Percentiles rank a stretch among this genome's conserved stretches.
Evolutionary conservation across 2,797 vertebrate species (phyloP).

Genomic region (Graptemys geographica): DNA sequence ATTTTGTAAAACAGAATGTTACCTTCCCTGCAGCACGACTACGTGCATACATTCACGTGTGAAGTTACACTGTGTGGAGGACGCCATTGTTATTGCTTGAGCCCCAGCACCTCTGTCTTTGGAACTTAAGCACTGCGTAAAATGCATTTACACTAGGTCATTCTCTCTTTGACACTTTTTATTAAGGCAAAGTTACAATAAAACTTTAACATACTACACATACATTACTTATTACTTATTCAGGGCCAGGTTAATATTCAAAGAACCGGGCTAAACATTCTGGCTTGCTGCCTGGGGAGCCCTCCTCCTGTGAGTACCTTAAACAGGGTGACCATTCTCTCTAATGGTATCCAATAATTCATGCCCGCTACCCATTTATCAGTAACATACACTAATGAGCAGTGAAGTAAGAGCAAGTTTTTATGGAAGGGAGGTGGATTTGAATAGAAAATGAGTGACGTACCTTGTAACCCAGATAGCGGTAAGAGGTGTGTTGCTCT

Average conservation of each 20-base stretch:
- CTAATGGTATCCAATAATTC: neutral
- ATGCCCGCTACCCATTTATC: neutral
- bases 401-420: constrained; percentile 12
- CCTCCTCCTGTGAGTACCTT: neutral
- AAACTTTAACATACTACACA: neutral
- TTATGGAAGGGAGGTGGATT: constrained; percentile 55
- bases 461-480: neutral
- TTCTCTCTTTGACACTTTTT: neutral
- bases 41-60: neutral
- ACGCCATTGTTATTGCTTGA: neutral
- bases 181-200: neutral
- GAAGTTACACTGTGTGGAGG: neutral
- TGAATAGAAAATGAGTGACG: constrained; percentile 73
- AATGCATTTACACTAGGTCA: neutral
- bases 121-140: neutral
- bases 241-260: neutral
- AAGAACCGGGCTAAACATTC: neutral
- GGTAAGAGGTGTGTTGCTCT: constrained; percentile 47
- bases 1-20: too few species aligned
- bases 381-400: neutral
- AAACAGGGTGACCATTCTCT: neutral
- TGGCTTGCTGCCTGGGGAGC: neutral
- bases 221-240: neutral
- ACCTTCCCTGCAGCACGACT: neutral
- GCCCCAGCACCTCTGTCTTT: neutral